Conservation (phyloP, 2,888 invertebrate genomes). For the Tetranychus piercei region DNA sequence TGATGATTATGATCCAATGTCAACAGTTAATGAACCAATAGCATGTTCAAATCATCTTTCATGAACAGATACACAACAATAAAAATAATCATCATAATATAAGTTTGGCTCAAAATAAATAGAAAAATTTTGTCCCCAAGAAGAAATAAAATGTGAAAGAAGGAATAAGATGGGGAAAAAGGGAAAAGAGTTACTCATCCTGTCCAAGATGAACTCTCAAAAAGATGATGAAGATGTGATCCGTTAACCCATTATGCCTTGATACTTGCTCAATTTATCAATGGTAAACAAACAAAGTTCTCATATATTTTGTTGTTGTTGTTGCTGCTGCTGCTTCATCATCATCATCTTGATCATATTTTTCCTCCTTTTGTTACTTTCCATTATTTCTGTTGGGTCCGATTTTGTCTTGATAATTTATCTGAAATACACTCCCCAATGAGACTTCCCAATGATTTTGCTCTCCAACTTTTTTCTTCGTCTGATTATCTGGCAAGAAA, state of each 20-base stretch:
- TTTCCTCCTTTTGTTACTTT: not conserved
- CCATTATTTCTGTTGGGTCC: no score
- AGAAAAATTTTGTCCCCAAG: not conserved
- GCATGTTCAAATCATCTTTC: not conserved
- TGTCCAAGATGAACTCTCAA: no score
- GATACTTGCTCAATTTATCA: not conserved
- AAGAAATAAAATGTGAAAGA: not conserved
- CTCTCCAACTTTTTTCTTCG: no score
- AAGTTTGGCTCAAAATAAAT: not conserved
- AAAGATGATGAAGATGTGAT: not conserved
- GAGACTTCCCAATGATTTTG: no score
- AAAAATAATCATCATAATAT: not conserved
- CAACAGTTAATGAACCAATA: not conserved
- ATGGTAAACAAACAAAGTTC: not conserved
- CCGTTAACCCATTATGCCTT: not conserved
- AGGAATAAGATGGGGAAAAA: not conserved
- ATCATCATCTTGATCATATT: not conserved
- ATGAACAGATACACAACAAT: not conserved
- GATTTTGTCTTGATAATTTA: no score
- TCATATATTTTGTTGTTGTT: not conserved
- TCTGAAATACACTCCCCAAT: no score
- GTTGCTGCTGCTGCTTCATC: not conserved
- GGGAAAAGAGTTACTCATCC: not conserved
- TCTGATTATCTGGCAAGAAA: no score
- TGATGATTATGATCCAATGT: not conserved